Evolutionary conservation across 1,140 invertebrate genomes (phyloP), one percentile per base, ranked within the genome.

Genomic region (Antheraea pernyi): DNA sequence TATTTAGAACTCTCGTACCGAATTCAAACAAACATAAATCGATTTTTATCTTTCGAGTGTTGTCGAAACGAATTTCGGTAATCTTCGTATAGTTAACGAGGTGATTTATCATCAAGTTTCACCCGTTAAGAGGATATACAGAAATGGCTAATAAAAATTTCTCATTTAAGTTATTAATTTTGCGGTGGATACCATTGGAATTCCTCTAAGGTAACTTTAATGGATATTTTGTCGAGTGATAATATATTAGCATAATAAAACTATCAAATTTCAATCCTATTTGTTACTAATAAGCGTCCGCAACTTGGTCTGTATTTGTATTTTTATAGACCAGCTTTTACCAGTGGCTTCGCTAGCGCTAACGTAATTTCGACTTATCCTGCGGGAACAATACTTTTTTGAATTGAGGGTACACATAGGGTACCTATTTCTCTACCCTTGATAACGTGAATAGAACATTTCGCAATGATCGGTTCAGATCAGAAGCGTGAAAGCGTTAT

Each of bases 21-120:
- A 53, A 53, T 53, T 53, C 46, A 53, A 53, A 53, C 46, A 53
- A 53, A 53, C 46, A 53, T 53, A 53, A 53, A 53, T 53, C 46
- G 46, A 53, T 53, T 53, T 53, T 53, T 53, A 53, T 53, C 46
- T 53, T n/a, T 53, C 46, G 46, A 53, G 46, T 53, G 46, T 53
- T 53, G 46, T 53, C 46, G 46, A 53, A 53, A 53, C 46, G 46
- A 53, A 53, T 53, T 53, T 53, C 46, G 46, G 46, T 53, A 53
- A 53, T 53, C 46, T 53, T 53, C 46, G 46, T 53, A 53, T n/a
- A 53, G 46, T 53, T 53, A 53, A 53, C 46, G 46, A 53, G 46
- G 46, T 53, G 46, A 53, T 53, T 53, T 53, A 53, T 53, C 46
- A 53, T 53, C 46, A 53, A 16, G 46, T 53, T 16, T 16, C 46